phyloP scores from a whole-genome alignment of 2,888 invertebrate species.

The Mycogona germanica region DNA sequence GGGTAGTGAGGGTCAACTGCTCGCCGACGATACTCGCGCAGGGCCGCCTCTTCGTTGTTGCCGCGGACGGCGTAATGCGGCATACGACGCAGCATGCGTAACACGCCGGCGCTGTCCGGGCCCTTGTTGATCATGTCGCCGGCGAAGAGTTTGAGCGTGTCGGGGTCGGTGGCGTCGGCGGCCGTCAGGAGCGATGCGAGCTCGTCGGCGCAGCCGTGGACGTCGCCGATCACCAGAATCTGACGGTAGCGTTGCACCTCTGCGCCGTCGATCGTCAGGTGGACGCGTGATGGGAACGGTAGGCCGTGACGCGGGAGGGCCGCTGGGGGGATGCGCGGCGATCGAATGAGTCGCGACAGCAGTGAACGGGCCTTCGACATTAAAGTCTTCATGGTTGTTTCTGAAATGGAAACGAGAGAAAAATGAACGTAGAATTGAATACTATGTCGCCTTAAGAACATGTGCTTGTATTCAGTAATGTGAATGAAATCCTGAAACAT shows the following conservation, averaged over 20 bases:
- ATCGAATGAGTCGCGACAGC: too few relatives aligned
- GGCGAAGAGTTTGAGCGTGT: conserved; percentile 26
- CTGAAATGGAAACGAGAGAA: too few relatives aligned
- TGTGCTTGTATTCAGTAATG: too few relatives aligned
- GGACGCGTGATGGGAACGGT: conserved; percentile 21
- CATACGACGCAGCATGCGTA: conserved; percentile 24
- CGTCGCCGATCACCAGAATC: conserved; percentile 33
- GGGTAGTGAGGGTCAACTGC: neutral
- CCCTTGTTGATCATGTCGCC: conserved; percentile 36
- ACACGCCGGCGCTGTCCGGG: conserved; percentile 29
- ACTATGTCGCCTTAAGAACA: too few relatives aligned
- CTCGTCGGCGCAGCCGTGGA: conserved; percentile 35
- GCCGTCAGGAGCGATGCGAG: conserved; percentile 27
- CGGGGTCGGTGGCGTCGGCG: conserved; percentile 21
- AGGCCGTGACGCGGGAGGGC: conserved; percentile 17
- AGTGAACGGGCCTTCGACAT: too few relatives aligned
- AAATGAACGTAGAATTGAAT: too few relatives aligned
- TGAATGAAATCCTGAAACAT: too few relatives aligned
- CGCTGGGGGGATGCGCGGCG: too few relatives aligned
- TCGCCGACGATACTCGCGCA: conserved; percentile 25
- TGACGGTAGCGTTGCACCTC: conserved; percentile 26
- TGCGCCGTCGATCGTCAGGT: conserved; percentile 22
- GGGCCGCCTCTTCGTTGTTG: conserved; percentile 32
- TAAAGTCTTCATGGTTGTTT: too few relatives aligned
- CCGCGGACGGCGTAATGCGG: conserved; percentile 27